These are phyloP conservation scores for Crotalus viridis DNA, from an alignment of 2,113 vertebrate species.

Conservation along the genomic window DNA sequence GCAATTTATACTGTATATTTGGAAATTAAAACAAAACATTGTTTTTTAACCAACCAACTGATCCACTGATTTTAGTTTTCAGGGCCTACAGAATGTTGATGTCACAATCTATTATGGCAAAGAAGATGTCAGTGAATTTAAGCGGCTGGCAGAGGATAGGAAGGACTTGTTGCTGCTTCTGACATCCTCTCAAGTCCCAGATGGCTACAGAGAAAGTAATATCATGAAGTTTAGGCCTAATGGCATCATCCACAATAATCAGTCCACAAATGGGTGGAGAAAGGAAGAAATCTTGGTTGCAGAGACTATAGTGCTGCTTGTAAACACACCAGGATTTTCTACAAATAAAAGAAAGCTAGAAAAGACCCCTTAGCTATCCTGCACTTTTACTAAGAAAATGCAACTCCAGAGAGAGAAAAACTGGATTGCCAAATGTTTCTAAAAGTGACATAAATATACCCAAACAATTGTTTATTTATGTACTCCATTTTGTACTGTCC, in stretches of 20 bases:
- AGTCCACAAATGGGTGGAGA: not conserved
- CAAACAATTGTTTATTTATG: not conserved
- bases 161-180: not conserved
- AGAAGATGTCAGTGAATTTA: not conserved
- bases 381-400: not conserved
- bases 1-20: not conserved
- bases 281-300: not conserved
- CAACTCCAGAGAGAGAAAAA: not conserved
- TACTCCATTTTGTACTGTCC: not conserved
- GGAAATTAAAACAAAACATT: not conserved
- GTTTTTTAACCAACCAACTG: not conserved
- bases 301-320: not conserved
- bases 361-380: not conserved
- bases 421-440: not conserved
- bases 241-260: not conserved
- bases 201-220: not conserved
- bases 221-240: not conserved
- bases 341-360: not conserved
- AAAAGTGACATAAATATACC: not conserved
- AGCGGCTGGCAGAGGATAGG: not conserved
- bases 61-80: not conserved
- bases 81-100: not conserved
- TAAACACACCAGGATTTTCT: not conserved
- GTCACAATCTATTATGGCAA: not conserved
- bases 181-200: not conserved